These are phyloP conservation scores for Pteronotus mesoamericanus DNA, from an alignment of 2,797 vertebrate species.

Conservation along the genomic window DNA sequence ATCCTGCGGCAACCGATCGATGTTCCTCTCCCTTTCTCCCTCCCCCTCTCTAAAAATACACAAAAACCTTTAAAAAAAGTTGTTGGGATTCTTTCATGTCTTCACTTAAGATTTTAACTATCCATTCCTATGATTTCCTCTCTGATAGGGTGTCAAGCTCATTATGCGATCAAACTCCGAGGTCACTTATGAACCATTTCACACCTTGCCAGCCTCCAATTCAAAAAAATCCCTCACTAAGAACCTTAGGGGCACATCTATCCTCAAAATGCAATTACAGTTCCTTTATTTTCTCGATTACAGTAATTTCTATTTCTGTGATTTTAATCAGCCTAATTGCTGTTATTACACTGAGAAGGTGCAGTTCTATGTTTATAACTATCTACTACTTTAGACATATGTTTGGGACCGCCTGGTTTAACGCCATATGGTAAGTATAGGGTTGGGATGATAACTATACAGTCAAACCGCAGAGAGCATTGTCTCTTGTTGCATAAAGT, in stretches of 20 bases:
- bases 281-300: conserved; percentile 44
- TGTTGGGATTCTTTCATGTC: not conserved
- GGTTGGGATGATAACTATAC: not conserved
- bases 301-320: not conserved
- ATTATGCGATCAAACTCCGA: not conserved
- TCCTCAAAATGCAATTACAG: not conserved
- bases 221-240: conserved; percentile 59
- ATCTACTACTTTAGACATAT: not conserved
- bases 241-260: conserved; percentile 48
- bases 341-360: not conserved
- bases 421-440: not conserved
- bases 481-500: not conserved
- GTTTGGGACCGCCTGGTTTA: not conserved
- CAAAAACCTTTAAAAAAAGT: not conserved
- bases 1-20: not conserved
- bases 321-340: not conserved
- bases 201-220: not conserved
- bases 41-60: not conserved
- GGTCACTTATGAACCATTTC: conserved; percentile 51
- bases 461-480: not conserved
- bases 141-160: conserved; percentile 44
- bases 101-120: not conserved
- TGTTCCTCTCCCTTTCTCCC: not conserved
- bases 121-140: conserved; percentile 45
- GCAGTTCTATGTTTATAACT: not conserved